Conservation (phyloP, 2,888 invertebrate genomes). For the Latheticus oryzae region DNA sequence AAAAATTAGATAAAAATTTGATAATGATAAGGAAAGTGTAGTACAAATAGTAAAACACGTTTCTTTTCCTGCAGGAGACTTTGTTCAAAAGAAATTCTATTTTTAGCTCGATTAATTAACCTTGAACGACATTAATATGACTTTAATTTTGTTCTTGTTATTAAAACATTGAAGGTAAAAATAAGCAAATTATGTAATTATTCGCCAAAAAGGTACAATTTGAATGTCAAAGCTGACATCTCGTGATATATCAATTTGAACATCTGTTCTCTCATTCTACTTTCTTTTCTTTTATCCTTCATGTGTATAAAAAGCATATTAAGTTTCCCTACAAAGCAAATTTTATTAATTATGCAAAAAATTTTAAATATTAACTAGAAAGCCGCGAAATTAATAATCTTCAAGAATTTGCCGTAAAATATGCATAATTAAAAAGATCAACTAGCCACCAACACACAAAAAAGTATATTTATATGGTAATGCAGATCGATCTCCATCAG, state of each 20-base stretch:
- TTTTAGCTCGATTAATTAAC: conserved; percentile 17
- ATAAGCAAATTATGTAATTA: conserved; percentile 21
- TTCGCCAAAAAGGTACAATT: conserved; percentile 9
- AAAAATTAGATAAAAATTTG: background rate
- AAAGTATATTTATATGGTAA: conserved; percentile 17
- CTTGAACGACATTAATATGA: conserved; percentile 23
- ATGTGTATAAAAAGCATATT: background rate
- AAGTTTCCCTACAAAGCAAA: conserved; percentile 7
- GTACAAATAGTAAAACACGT: no score
- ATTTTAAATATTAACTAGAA: conserved; percentile 14
- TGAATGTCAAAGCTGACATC: conserved; percentile 15
- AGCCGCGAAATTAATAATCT: conserved; percentile 13
- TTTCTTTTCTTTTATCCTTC: conserved; percentile 12
- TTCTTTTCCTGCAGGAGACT: no score
- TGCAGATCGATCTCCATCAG: conserved; percentile 11
- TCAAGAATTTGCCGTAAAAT: conserved; percentile 9
- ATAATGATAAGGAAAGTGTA: conserved; percentile 2
- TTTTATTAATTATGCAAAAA: conserved; percentile 13
- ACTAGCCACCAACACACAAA: no score
- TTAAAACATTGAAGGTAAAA: conserved; percentile 23
- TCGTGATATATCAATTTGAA: conserved; percentile 23
- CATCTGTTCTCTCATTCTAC: background rate
- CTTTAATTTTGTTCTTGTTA: conserved; percentile 27
- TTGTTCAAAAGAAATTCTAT: conserved; percentile 3
- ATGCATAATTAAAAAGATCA: conserved; percentile 16